These are phyloP conservation scores for Daphoenositta chrysoptera DNA, from an alignment of 2,113 vertebrate genomes.

Conservation along the genomic window DNA sequence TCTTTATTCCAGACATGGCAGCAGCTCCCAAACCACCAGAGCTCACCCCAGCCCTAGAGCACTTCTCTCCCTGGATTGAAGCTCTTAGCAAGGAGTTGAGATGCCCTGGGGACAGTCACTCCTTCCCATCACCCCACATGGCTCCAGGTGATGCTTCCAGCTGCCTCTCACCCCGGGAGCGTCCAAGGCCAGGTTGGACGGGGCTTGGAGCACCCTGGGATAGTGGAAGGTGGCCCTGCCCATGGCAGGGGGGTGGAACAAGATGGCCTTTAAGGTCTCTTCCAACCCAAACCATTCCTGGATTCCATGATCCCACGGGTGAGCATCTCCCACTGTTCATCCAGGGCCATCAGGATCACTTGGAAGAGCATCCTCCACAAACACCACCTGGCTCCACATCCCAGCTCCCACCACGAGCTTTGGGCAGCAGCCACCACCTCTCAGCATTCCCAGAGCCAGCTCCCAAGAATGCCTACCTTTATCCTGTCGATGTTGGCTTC, in stretches of 20 bases:
- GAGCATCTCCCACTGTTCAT: not conserved
- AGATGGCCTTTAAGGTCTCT: not conserved
- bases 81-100: not conserved
- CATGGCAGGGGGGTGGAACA: rapidly evolving
- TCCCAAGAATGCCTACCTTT: slow-evolving; percentile 77
- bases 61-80: not conserved
- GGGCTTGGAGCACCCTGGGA: not conserved
- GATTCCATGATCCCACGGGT: rapidly evolving
- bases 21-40: not conserved
- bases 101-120: too few relatives aligned
- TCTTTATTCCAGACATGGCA: rapidly evolving
- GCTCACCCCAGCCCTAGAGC: not conserved
- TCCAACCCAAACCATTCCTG: not conserved
- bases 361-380: not conserved
- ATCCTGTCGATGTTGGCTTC: slow-evolving; percentile 99
- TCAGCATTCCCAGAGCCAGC: not conserved
- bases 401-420: rapidly evolving
- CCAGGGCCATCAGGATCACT: rapidly evolving
- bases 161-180: not conserved
- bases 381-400: rapidly evolving
- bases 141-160: not conserved
- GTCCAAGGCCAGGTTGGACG: not conserved
- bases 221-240: not conserved
- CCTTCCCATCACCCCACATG: not conserved
- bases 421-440: not conserved